Evolutionary conservation across 2,888 invertebrate species (phyloP), one percentile per base, ranked within the genome.

Genomic region (Linnaemya tessellans): DNA sequence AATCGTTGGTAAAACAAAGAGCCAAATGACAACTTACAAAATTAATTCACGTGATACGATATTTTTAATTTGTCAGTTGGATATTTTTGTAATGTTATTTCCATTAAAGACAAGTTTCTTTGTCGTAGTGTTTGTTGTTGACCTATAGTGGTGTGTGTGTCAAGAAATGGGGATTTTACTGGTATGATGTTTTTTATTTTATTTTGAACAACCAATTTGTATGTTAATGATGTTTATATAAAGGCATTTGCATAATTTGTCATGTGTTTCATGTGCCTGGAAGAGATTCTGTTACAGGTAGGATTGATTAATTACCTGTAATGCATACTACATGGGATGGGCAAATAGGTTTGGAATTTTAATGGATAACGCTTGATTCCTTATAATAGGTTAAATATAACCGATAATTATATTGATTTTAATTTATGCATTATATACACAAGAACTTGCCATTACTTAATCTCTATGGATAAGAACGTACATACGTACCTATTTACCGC

Each of bases 161-260:
- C 43, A n/a, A 58, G 13, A 58, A 64, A 58, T 22, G 13, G 56
- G 43, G 43, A 10, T 43, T 64, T 65, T 56, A 54, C 51, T 41
- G 10, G 43, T 58, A 18, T 58, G 70, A 15, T 22, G 22, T 30
- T 20, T 46, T 73, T 73, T 75, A 43, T n/a, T 18, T 25, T 11
- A 11, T 41, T 9, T 60, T 51, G 20, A 54, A 70, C 54, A 15
- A 68, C 38, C 58, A 38, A 67, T 49, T 78, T 65, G 9, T 46
- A 77, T 46, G 25, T 10, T 46, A 54, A 43, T 15, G 13, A 43
- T 35, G 35, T 49, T 58, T 0, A 46, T 62, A 49, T 35, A 62
- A 70, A 62, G 25, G 41, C 15, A 22, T 70, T 64, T 70, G 43
- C 15, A 70, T 43, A 64, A 70, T 71, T 64, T n/a, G n/a, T 11